Conservation (phyloP, 2,797 vertebrate genomes). For the Clarias fuscus region DNA sequence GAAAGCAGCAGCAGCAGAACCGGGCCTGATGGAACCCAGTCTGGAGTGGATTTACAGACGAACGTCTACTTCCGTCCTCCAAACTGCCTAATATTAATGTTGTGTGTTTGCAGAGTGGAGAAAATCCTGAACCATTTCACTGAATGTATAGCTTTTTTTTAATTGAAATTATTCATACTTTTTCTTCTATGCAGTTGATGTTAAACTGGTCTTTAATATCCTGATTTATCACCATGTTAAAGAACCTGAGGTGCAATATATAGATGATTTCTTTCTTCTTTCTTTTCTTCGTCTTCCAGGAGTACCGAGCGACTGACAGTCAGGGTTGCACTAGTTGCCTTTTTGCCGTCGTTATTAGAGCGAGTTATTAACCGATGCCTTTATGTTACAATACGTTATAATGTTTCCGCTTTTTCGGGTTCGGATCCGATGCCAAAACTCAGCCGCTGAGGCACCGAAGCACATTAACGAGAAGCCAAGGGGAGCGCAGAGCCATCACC, state of each 20-base stretch:
- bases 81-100: not conserved
- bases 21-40: too few relatives aligned
- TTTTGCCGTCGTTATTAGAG: slow-evolving; percentile 38
- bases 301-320: not conserved
- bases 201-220: slow-evolving; percentile 33
- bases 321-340: slow-evolving; percentile 39
- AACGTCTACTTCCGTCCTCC: not conserved
- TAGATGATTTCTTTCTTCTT: not conserved
- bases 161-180: not conserved
- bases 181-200: slow-evolving; percentile 57
- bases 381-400: slow-evolving; percentile 43
- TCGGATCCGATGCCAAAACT: slow-evolving; percentile 61
- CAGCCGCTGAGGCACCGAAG: slow-evolving; percentile 60
- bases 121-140: too few relatives aligned
- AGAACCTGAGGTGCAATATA: slow-evolving; percentile 50
- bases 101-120: not conserved
- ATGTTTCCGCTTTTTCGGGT: slow-evolving; percentile 32
- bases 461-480: slow-evolving; percentile 71
- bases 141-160: not conserved
- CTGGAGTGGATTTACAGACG: too few relatives aligned
- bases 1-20: too few relatives aligned
- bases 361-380: slow-evolving; percentile 47
- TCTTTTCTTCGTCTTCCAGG: slow-evolving; percentile 8
- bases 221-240: slow-evolving; percentile 51
- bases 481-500: slow-evolving; percentile 71